Evolutionary conservation across 2,797 vertebrate species (phyloP).

Genomic region (Crypturellus tataupa): DNA sequence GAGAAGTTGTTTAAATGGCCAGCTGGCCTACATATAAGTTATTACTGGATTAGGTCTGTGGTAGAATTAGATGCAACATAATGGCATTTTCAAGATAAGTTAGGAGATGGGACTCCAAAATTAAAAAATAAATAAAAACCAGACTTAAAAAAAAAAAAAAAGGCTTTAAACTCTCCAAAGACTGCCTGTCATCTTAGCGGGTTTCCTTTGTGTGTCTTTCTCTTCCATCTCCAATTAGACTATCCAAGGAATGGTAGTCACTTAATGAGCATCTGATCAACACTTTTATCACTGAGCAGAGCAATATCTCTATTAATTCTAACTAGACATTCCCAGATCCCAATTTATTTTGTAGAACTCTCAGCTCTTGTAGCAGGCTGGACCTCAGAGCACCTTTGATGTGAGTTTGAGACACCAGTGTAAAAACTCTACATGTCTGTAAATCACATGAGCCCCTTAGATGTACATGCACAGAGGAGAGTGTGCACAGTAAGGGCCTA

Average conservation of each 20-base stretch:
- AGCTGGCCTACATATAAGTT: background rate
- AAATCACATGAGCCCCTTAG: background rate
- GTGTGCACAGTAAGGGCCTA: background rate
- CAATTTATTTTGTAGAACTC: background rate
- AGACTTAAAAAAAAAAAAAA: background rate
- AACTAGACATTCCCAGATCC: background rate
- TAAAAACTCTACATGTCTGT: background rate
- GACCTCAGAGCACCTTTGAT: accelerated
- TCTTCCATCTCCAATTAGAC: background rate
- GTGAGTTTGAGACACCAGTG: background rate
- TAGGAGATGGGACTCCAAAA: no score
- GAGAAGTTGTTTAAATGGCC: background rate
- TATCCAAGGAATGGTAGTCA: background rate
- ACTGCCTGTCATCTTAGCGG: background rate
- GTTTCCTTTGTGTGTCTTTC: background rate
- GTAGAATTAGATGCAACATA: background rate
- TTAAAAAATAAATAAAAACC: no score
- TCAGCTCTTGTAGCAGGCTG: background rate
- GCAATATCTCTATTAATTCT: background rate
- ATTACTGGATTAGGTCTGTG: background rate
- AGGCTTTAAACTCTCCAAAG: background rate
- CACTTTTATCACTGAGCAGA: background rate
- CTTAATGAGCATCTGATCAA: background rate
- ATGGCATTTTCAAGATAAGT: no score
- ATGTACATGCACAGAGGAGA: background rate